Conservation (phyloP, 30 jellyfish, hydroid and myxozoan species). For the Catostylus mosaicus region DNA sequence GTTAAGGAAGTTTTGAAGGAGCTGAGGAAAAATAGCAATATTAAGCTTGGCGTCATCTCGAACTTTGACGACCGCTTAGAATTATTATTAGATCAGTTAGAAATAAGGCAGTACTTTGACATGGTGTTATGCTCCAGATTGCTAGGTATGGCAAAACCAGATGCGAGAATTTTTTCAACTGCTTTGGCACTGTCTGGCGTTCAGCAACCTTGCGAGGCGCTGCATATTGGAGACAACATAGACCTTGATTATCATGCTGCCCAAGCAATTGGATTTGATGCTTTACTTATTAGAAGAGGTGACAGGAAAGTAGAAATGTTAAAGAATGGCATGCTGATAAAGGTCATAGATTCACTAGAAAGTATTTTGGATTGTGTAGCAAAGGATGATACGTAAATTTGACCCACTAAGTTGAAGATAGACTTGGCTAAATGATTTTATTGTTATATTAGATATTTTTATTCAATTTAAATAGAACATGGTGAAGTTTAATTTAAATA, state of each 20-base stretch:
- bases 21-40: conserved; percentile 5
- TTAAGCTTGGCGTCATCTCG: conserved; percentile 59
- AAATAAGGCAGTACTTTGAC: conserved; percentile 39
- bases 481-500: too few species aligned
- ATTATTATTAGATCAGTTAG: conserved; percentile 33
- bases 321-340: background rate
- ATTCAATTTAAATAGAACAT: too few species aligned
- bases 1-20: conserved; percentile 30
- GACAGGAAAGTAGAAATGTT: background rate
- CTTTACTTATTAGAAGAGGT: conserved; percentile 44
- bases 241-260: conserved; percentile 60
- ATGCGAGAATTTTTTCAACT: conserved; percentile 15
- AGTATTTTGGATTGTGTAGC: conserved; percentile 1
- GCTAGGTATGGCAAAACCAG: conserved; percentile 62
- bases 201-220: conserved; percentile 39
- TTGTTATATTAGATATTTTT: too few species aligned
- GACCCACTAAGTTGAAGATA: too few species aligned
- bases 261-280: conserved; percentile 34
- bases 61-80: conserved; percentile 68
- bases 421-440: too few species aligned
- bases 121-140: conserved; percentile 44
- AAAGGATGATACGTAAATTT: too few species aligned
- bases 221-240: conserved; percentile 60
- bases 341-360: conserved; percentile 30
- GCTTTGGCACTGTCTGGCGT: conserved; percentile 25